These are phyloP conservation scores for Alouatta palliata DNA, from an alignment of 2,113 vertebrate genomes.

Conservation along the genomic window DNA sequence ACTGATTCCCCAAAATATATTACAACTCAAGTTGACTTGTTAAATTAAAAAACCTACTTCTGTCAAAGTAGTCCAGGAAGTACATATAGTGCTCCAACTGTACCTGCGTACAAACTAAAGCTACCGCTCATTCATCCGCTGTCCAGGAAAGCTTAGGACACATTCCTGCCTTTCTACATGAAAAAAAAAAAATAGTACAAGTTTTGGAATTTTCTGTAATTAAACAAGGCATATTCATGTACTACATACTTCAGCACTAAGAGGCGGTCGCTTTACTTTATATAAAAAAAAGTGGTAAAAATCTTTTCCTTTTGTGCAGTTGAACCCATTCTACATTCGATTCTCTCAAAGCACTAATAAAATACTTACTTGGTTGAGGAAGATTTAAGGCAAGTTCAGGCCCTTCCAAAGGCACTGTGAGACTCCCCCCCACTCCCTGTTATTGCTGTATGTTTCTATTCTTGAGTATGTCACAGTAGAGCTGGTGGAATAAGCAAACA, in stretches of 20 bases:
- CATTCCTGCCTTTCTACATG: slow-evolving; percentile 83
- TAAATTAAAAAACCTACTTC: slow-evolving; percentile 99
- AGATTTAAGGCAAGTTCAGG: slow-evolving; percentile 96
- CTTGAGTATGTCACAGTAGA: slow-evolving; percentile 94
- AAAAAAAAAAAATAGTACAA: slow-evolving; percentile 80
- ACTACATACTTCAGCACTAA: slow-evolving; percentile 83
- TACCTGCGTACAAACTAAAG: slow-evolving; percentile 94
- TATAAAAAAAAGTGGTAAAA: slow-evolving; percentile 90
- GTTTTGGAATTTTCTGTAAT: slow-evolving; percentile 83
- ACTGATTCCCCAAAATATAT: slow-evolving; percentile 93
- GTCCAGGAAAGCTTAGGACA: slow-evolving; percentile 89
- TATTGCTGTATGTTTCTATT: slow-evolving; percentile 95
- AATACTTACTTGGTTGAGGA: slow-evolving; percentile 99
- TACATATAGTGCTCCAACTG: slow-evolving; percentile 97
- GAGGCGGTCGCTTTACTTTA: slow-evolving; percentile 83
- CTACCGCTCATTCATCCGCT: slow-evolving; percentile 90
- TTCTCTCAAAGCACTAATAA: slow-evolving; percentile 92
- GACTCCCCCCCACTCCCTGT: slow-evolving; percentile 86
- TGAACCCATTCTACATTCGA: slow-evolving; percentile 96
- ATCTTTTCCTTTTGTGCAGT: slow-evolving; percentile 88
- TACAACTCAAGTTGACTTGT: slow-evolving; percentile 95
- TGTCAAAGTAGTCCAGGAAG: slow-evolving; percentile 98
- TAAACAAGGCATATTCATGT: slow-evolving; percentile 83
- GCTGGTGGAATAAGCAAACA: slow-evolving; percentile 85
- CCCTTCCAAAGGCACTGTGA: slow-evolving; percentile 94